Evolutionary conservation across 2,797 vertebrate genomes (phyloP), one percentile per base, ranked within the genome.

Genomic region (Chrosomus eos): DNA sequence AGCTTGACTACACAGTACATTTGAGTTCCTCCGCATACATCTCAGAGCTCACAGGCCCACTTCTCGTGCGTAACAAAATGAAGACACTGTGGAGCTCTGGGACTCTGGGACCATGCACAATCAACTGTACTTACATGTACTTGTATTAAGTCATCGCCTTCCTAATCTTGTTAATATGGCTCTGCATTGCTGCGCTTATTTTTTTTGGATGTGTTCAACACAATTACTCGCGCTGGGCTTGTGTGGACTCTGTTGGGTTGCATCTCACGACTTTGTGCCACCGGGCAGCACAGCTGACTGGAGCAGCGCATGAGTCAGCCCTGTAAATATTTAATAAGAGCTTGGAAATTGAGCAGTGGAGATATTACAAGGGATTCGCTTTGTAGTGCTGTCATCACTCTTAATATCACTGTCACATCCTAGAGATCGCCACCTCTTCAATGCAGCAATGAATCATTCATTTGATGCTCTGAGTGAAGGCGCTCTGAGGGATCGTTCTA

Each of bases 271-370:
- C 53, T 62, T 51, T 73, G 67, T 88, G 79, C 62, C 36, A 78
- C 55, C 64, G 77, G 77, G 71, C 83, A 89, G 86, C 75, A 77
- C 26, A 21, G 36, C 43, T 74, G 21, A 11, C 76, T 83, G 58
- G 70, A 79, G 60, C 28, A 33, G 81, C 45, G 82, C 70, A 85
- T 85, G 84, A 86, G 80, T 88, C 86, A 87, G 80, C 43, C 66
- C 89, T 72, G 81, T 89, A 85, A 90, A 89, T 89, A 89, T 90
- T 91, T 89, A 87, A 89, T 86, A 81, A 70, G 68, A 88, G 85
- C 82, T 80, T 80, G 71, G 83, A 85, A 89, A 90, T 89, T 86
- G 87, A 90, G 76, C 85, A 71, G 36, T 55, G 28, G 70, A 76
- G 74, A 77, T 88, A 86, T 86, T 88, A 89, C 72, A 66, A 74